Evolutionary conservation across 2,113 vertebrate species (phyloP).

Genomic region (Psophia crepitans): DNA sequence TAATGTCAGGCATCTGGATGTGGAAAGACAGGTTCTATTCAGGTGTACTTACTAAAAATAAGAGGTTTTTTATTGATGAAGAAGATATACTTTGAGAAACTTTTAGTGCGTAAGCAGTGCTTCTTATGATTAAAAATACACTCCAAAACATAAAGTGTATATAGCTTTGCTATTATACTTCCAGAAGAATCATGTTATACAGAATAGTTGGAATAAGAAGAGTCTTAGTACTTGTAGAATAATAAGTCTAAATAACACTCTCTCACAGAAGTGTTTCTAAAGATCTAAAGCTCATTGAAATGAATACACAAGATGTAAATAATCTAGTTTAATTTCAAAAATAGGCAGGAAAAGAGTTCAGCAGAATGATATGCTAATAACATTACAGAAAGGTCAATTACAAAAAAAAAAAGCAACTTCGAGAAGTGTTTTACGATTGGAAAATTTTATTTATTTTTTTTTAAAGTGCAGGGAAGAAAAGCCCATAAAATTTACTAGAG

Average conservation of each 20-base stretch:
- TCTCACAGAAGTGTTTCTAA: not conserved
- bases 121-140: not conserved
- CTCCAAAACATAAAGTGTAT: not conserved
- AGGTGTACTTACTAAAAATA: not conserved
- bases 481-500: not conserved
- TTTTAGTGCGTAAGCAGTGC: not conserved
- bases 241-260: not conserved
- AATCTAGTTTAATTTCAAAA: not conserved
- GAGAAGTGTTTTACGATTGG: not conserved
- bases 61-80: not conserved
- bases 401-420: not conserved
- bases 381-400: not conserved
- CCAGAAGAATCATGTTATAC: not conserved
- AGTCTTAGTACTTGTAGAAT: not conserved
- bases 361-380: not conserved
- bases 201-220: not conserved
- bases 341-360: not conserved
- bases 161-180: not conserved
- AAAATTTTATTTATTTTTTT: not conserved
- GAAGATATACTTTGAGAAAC: not conserved
- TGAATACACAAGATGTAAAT: too few relatives aligned
- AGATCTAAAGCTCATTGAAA: too few relatives aligned
- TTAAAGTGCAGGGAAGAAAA: not conserved
- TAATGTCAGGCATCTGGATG: not conserved
- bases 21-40: not conserved